phyloP scores from a whole-genome alignment of 2,888 invertebrate genomes.

The Ceriagrion tenellum region DNA sequence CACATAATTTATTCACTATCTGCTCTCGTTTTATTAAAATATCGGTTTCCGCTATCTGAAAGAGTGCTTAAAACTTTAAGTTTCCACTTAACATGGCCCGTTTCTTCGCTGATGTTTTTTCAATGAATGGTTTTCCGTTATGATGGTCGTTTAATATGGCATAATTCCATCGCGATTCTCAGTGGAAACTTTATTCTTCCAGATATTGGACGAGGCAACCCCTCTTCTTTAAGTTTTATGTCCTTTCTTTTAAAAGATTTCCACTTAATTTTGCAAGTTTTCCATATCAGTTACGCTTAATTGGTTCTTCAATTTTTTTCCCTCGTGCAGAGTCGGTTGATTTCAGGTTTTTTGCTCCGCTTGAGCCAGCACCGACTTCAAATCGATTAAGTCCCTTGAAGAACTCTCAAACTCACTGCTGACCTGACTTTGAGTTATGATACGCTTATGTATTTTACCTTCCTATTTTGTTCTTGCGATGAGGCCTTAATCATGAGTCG shows the following conservation, averaged over 20 bases:
- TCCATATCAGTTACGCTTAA: neutral
- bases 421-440: neutral
- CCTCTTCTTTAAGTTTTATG: neutral
- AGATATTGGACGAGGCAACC: neutral
- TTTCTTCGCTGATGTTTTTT: neutral
- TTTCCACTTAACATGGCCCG: neutral
- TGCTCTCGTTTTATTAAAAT: neutral
- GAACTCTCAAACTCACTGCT: neutral
- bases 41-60: neutral
- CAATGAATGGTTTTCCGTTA: slow-evolving; percentile 5
- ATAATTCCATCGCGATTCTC: neutral
- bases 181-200: neutral
- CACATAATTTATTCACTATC: neutral
- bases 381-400: neutral
- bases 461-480: neutral
- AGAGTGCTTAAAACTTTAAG: neutral
- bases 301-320: neutral
- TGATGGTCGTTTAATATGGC: neutral
- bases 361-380: neutral
- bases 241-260: neutral
- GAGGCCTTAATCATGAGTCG: neutral
- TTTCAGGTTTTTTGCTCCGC: neutral
- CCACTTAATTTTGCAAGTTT: neutral
- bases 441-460: neutral
- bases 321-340: neutral